Evolutionary conservation across 2,888 invertebrate species (phyloP), one percentile per base, ranked within the genome.

Genomic region (Pycnomerus fuliginosus): DNA sequence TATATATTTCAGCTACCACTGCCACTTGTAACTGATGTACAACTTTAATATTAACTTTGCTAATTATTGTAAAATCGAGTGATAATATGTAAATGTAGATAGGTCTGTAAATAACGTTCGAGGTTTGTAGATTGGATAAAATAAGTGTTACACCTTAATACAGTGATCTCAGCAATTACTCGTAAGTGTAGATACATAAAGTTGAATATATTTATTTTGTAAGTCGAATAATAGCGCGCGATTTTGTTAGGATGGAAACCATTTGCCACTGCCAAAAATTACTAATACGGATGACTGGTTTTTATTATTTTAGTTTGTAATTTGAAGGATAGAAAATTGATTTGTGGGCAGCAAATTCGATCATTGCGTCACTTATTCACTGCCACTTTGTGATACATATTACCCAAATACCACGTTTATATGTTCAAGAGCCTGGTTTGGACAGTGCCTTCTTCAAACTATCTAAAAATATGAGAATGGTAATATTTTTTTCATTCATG

Each of bases 1-100:
- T 43, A 13, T 20, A 47, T 42, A 13, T 44, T 39, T 61, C 53
- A 66, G 65, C 65, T 60, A 60, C 59, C 70, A 72, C 71, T 72
- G 72, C 72, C 72, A 71, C 69, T 63, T 66, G 70, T 66, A 70
- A 71, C 70, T 62, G 65, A 70, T 70, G 71, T 71, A 71, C 70
- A 71, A 71, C 64, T 65, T 61, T 61, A 61, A 60, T 56, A 48
- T 53, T 44, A 45, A 31, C 20, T 7, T 56, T 53, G 58, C 53
- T 59, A 62, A 56, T 58, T 61, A 60, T 25, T 48, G 53, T 60
- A 54, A 32, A 52, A 40, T 37, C 32, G 40, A 44, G 52, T 53
- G 53, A 50, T 52, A 53, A 44, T 25, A 25, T 8, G 10, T 25
- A 32, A 43, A 49, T 53, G 50, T 53, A 53, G 47, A 50, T 52